These are phyloP conservation scores for Aricia artaxerxes DNA, from an alignment of 2,888 invertebrate species.

Conservation along the genomic window DNA sequence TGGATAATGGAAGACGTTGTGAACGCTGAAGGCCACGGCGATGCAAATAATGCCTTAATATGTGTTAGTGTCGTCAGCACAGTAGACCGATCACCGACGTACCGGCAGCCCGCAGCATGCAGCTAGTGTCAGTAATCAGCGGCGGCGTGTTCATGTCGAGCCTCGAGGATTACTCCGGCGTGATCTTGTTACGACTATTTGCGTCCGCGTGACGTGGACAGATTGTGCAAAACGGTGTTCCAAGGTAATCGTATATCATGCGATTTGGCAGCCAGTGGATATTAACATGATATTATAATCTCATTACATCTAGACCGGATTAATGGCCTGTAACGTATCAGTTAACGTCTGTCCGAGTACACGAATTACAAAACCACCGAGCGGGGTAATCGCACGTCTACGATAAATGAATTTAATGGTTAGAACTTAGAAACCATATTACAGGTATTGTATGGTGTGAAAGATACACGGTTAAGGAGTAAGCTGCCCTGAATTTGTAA, in stretches of 20 bases:
- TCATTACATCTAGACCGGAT: conserved; percentile 19
- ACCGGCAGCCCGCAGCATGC: background rate
- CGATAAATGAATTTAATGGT: background rate
- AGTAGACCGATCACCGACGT: background rate
- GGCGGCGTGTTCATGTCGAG: background rate
- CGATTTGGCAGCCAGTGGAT: conserved; percentile 22
- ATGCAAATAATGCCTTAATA: background rate
- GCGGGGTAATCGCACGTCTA: background rate
- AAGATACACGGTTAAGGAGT: background rate
- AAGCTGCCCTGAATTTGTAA: background rate
- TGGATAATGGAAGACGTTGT: background rate
- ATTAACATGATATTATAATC: conserved; percentile 22
- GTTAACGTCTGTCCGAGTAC: conserved; percentile 8
- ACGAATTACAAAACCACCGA: background rate
- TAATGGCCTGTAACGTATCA: conserved; percentile 19
- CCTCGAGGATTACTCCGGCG: background rate
- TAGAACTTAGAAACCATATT: background rate
- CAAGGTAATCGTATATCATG: conserved; percentile 10
- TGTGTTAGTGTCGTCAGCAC: background rate
- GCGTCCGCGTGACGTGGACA: conserved; percentile 8
- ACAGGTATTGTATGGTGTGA: too few relatives aligned
- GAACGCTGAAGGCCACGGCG: background rate
- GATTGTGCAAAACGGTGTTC: conserved; percentile 10
- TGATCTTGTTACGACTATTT: conserved; percentile 17
- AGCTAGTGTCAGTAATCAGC: background rate